phyloP scores from a whole-genome alignment of 2,888 invertebrate genomes.

The Melinaea marsaeus region DNA sequence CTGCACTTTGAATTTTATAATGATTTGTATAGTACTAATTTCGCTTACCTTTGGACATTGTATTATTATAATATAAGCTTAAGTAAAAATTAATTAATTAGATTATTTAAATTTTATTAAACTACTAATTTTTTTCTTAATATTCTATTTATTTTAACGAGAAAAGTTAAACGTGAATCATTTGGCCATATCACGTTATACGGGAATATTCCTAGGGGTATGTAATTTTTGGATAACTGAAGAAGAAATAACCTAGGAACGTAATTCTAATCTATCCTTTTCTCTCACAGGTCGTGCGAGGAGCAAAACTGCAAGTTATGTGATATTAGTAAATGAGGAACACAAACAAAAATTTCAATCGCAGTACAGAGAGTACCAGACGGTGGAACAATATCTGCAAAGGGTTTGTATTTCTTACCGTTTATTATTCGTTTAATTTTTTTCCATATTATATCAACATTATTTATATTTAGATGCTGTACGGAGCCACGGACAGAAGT shows the following conservation, averaged over 20 bases:
- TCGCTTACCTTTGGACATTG: too few species aligned
- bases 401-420: constrained; percentile 39
- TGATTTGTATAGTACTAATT: too few species aligned
- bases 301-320: constrained; percentile 78
- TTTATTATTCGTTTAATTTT: background rate
- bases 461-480: constrained; percentile 70
- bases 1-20: too few species aligned
- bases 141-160: too few species aligned
- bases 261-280: too few species aligned
- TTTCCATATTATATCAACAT: constrained; percentile 3
- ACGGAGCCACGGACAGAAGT: constrained; percentile 71
- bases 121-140: too few species aligned
- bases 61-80: too few species aligned
- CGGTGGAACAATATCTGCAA: constrained; percentile 76
- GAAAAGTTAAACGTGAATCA: too few species aligned
- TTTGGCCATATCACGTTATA: too few species aligned
- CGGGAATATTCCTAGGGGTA: background rate
- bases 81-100: too few species aligned
- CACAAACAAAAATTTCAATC: constrained; percentile 46
- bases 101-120: too few species aligned
- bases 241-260: too few species aligned
- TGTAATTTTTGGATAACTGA: background rate
- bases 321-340: constrained; percentile 68
- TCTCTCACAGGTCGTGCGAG: constrained; percentile 81
- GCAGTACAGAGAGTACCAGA: constrained; percentile 64